Evolutionary conservation across 2,113 vertebrate genomes (phyloP).

Genomic region (Python bivittatus): DNA sequence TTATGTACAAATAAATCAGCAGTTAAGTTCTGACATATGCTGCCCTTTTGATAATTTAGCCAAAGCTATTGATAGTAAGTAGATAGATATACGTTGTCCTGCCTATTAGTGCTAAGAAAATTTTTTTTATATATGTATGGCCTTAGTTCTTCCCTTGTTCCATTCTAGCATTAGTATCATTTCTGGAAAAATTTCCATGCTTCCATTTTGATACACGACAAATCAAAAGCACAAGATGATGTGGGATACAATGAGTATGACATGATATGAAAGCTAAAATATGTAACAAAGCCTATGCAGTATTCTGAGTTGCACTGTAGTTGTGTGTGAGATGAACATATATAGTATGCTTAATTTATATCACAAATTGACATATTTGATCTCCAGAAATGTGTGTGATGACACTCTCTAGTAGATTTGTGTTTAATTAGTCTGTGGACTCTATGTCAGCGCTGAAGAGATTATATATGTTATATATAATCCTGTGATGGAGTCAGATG

Average conservation of each 20-base stretch:
- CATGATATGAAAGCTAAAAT: not conserved
- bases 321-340: not conserved
- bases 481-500: not conserved
- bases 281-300: not conserved
- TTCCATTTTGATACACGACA: not conserved
- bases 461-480: not conserved
- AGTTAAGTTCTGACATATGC: conserved; percentile 21
- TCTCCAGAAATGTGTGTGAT: not conserved
- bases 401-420: not conserved
- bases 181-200: not conserved
- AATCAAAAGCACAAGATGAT: not conserved
- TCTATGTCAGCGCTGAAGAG: not conserved
- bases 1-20: conserved; percentile 24
- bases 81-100: not conserved
- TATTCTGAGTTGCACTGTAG: not conserved
- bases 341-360: not conserved
- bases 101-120: not conserved
- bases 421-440: not conserved
- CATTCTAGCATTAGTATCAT: not conserved
- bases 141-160: not conserved
- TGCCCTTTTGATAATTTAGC: conserved; percentile 23
- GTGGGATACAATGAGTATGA: not conserved
- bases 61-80: not conserved
- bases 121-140: not conserved
- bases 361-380: not conserved